phyloP scores from a whole-genome alignment of 1,140 invertebrate genomes.

The Panagrolaimus sp. region DNA sequence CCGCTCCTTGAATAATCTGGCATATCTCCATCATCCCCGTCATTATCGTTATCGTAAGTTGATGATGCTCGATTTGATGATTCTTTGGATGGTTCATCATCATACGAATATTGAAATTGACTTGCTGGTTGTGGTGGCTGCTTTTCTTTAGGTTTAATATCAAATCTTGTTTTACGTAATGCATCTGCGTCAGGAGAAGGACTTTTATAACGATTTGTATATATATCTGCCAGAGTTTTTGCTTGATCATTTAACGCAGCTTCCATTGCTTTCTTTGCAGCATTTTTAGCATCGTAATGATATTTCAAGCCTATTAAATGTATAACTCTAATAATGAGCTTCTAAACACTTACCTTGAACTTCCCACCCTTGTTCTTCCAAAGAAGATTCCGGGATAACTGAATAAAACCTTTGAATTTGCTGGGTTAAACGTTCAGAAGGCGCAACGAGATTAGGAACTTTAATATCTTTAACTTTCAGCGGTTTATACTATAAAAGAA shows the following conservation, averaged over 20 bases:
- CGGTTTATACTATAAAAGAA: too few relatives aligned
- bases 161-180: background rate
- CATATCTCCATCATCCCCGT: too few relatives aligned
- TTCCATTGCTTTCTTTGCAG: background rate
- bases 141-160: background rate
- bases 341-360: too few relatives aligned
- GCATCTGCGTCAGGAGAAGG: background rate
- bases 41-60: too few relatives aligned
- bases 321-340: too few relatives aligned
- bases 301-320: background rate
- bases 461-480: background rate
- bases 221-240: constrained; percentile 1
- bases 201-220: background rate
- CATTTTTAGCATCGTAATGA: background rate
- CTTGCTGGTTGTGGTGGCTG: background rate
- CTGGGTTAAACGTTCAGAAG: background rate
- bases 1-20: background rate
- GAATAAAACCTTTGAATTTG: background rate
- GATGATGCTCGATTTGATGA: background rate
- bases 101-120: background rate
- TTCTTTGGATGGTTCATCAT: background rate
- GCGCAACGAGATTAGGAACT: background rate
- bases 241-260: background rate
- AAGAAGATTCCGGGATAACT: background rate
- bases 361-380: background rate